phyloP scores from a whole-genome alignment of 2,888 invertebrate genomes.

The Sussaba pulchella region DNA sequence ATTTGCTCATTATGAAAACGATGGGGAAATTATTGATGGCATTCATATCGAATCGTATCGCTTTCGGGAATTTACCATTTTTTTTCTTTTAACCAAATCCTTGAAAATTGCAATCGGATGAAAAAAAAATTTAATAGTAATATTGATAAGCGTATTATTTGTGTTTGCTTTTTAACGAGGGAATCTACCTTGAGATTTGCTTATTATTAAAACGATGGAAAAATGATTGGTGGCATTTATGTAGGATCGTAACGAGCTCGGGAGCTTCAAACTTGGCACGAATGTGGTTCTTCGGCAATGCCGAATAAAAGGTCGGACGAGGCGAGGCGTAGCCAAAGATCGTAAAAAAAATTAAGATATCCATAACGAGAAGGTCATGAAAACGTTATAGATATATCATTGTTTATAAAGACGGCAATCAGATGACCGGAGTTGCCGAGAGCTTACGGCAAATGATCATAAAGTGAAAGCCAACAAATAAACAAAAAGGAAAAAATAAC shows the following conservation, averaged over 20 bases:
- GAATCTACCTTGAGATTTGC: too few species aligned
- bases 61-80: not conserved
- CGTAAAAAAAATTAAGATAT: not conserved
- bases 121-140: not conserved
- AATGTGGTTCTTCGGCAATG: conserved; percentile 1
- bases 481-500: too few species aligned
- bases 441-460: not conserved
- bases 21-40: not conserved
- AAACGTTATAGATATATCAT: conserved; percentile 13
- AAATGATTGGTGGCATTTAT: not conserved
- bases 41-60: not conserved
- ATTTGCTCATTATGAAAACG: not conserved
- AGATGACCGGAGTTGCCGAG: too few species aligned
- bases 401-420: too few species aligned
- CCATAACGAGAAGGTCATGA: not conserved
- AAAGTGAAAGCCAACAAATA: too few species aligned
- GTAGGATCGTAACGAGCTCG: not conserved
- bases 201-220: too few species aligned
- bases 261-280: conserved; percentile 1
- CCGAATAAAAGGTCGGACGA: not conserved
- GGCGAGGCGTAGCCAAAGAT: not conserved
- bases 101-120: not conserved
- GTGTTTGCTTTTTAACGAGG: too few species aligned
- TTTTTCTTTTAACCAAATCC: not conserved
- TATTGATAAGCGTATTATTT: not conserved